phyloP scores from a whole-genome alignment of 2,797 vertebrate genomes.

The Acanthurus lineatus region DNA sequence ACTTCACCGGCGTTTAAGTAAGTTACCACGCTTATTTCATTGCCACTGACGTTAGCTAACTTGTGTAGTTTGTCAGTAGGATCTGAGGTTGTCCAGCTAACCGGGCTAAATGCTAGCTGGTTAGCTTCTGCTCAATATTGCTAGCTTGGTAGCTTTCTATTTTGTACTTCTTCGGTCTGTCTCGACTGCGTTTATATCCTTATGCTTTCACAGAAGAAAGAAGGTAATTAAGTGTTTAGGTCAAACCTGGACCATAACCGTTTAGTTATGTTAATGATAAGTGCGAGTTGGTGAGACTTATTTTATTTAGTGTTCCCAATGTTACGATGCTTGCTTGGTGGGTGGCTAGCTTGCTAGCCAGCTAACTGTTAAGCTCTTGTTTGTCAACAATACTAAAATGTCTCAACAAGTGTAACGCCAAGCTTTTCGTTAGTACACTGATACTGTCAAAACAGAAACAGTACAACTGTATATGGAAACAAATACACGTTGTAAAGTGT shows the following conservation, averaged over 20 bases:
- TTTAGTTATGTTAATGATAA: background rate
- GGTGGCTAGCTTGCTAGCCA: constrained; percentile 66
- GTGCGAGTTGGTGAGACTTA: constrained; percentile 3
- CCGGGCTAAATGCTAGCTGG: constrained; percentile 56
- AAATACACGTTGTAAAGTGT: too few relatives aligned
- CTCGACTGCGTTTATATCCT: background rate
- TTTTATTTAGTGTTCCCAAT: constrained; percentile 23
- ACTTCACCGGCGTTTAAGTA: background rate
- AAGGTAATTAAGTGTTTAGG: constrained; percentile 43
- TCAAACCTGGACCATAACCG: background rate
- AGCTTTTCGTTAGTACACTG: background rate
- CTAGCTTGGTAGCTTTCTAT: constrained; percentile 39
- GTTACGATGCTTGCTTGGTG: constrained; percentile 44
- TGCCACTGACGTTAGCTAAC: constrained; percentile 40
- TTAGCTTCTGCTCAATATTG: constrained; percentile 42
- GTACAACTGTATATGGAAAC: too few relatives aligned
- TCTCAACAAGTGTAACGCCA: background rate
- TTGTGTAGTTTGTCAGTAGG: constrained; percentile 53
- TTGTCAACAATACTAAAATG: constrained; percentile 50
- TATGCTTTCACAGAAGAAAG: constrained; percentile 8
- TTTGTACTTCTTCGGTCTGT: constrained; percentile 22
- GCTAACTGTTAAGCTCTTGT: constrained; percentile 45
- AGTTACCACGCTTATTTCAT: background rate
- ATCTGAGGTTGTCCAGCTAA: constrained; percentile 48
- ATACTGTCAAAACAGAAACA: background rate